Evolutionary conservation across 2,888 invertebrate genomes (phyloP).

Genomic region (Hemicrepidius hirtus): DNA sequence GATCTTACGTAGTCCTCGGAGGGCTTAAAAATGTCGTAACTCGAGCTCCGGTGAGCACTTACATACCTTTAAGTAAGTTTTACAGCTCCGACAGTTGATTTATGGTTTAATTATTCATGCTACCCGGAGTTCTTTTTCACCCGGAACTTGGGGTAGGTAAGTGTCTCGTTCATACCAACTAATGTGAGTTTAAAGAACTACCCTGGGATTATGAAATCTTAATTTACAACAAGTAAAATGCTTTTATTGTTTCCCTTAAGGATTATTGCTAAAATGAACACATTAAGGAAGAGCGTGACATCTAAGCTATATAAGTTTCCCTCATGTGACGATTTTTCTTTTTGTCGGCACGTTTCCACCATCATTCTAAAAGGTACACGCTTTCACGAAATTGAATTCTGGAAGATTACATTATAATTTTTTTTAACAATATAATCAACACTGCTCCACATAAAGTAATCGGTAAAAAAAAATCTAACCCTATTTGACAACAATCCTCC

Average conservation of each 20-base stretch:
- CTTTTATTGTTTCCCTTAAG: constrained; percentile 19
- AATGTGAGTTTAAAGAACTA: constrained; percentile 36
- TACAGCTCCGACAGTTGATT: constrained; percentile 42
- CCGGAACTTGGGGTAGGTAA: constrained; percentile 31
- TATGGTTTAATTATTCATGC: constrained; percentile 47
- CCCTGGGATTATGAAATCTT: constrained; percentile 24
- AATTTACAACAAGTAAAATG: not conserved
- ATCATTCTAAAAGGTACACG: not conserved
- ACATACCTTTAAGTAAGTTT: constrained; percentile 45
- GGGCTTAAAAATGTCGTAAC: constrained; percentile 44
- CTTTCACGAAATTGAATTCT: not conserved
- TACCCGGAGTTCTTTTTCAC: constrained; percentile 23
- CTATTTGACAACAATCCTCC: too few relatives aligned
- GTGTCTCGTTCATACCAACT: constrained; percentile 34
- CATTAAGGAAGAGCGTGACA: constrained; percentile 9
- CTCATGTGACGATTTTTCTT: not conserved
- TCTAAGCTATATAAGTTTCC: not conserved
- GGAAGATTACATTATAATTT: too few relatives aligned
- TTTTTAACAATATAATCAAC: too few relatives aligned
- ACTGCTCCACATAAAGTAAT: too few relatives aligned
- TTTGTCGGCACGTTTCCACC: constrained; percentile 6
- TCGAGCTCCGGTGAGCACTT: constrained; percentile 41
- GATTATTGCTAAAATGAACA: constrained; percentile 19
- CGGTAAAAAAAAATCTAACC: too few relatives aligned
- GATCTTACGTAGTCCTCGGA: constrained; percentile 37